Conservation (phyloP, 2,888 invertebrate genomes). For the Dasypogon diadema region DNA sequence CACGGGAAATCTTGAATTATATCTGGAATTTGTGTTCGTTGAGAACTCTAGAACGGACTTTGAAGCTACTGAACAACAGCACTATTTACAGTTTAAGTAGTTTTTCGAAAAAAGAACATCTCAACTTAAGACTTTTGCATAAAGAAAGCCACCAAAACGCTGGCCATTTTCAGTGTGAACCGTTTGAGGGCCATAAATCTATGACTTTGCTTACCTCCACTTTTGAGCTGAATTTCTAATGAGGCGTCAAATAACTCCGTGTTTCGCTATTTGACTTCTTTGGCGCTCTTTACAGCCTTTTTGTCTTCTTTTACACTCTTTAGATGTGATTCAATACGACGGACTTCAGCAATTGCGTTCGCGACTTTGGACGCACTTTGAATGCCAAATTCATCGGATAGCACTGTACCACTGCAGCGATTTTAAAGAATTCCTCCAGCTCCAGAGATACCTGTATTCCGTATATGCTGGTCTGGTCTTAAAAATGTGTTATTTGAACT, state of each 20-base stretch:
- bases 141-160: conserved; percentile 38
- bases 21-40: too few species aligned
- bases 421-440: conserved; percentile 15
- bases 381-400: conserved; percentile 32
- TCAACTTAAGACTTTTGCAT: not conserved
- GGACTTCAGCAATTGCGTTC: conserved; percentile 44
- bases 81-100: conserved; percentile 1
- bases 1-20: too few species aligned
- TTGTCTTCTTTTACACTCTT: conserved; percentile 31
- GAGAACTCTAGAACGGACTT: not conserved
- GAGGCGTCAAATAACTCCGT: conserved; percentile 53
- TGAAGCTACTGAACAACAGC: conserved; percentile 28
- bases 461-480: too few species aligned
- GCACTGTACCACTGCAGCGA: too few species aligned
- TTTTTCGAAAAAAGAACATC: conserved; percentile 1
- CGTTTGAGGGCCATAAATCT: conserved; percentile 54
- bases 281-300: conserved; percentile 23
- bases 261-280: conserved; percentile 55
- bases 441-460: not conserved
- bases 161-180: conserved; percentile 30
- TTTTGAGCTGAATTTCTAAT: conserved; percentile 56
- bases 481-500: conserved; percentile 6
- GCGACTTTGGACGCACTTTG: conserved; percentile 36
- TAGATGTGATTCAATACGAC: conserved; percentile 42
- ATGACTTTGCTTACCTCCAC: conserved; percentile 50